Evolutionary conservation across 2,797 vertebrate species (phyloP).

Genomic region (Phataginus tetradactyla): DNA sequence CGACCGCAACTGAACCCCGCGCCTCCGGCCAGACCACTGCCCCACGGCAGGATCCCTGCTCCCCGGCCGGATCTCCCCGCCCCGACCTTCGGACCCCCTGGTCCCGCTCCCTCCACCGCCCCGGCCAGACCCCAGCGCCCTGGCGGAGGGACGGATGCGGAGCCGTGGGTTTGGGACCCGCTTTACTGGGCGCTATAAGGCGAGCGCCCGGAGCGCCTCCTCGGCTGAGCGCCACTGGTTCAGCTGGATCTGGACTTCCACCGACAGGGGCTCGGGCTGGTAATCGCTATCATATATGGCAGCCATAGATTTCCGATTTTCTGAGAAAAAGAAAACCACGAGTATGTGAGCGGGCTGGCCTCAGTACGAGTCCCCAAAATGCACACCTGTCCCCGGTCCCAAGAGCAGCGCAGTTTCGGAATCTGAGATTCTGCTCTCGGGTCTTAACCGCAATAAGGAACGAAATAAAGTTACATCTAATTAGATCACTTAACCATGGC

Average conservation of each 20-base stretch:
- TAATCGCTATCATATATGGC: background rate
- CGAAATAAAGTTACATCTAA: background rate
- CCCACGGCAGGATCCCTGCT: too few relatives aligned
- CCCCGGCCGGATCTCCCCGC: too few relatives aligned
- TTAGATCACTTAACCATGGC: background rate
- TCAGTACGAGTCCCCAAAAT: fast-evolving
- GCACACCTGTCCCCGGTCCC: background rate
- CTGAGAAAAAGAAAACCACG: conserved; percentile 73
- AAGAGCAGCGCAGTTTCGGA: background rate
- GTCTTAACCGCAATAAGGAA: background rate
- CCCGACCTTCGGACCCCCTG: background rate
- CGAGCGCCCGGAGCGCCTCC: background rate
- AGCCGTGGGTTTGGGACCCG: fast-evolving
- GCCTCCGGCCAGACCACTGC: too few relatives aligned
- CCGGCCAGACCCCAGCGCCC: too few relatives aligned
- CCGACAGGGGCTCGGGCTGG: conserved; percentile 79
- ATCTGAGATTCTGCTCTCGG: background rate
- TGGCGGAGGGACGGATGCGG: background rate
- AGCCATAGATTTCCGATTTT: conserved; percentile 74
- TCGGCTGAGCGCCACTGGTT: conserved; percentile 78
- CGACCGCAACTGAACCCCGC: too few relatives aligned
- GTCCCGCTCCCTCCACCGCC: fast-evolving
- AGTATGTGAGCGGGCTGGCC: background rate
- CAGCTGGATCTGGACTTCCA: conserved; percentile 89
- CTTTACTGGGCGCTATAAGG: background rate